These are phyloP conservation scores for Asarcornis scutulata DNA, from an alignment of 2,113 vertebrate genomes.

Conservation along the genomic window DNA sequence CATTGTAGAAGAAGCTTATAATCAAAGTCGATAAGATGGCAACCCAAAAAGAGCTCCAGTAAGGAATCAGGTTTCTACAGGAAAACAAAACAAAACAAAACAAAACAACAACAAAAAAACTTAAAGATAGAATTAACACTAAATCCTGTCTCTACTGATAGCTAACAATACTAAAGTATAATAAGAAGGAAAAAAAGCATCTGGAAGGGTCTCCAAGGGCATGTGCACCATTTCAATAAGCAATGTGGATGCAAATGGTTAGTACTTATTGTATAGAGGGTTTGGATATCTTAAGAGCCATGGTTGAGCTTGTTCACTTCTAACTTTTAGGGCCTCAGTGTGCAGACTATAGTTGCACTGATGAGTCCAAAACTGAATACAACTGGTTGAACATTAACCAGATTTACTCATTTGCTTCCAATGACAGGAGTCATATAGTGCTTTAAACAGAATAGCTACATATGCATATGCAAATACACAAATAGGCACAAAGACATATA, in stretches of 20 bases:
- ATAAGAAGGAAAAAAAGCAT: neutral
- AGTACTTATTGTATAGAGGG: fast-evolving
- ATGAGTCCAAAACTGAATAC: neutral
- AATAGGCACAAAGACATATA: fast-evolving
- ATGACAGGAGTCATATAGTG: neutral
- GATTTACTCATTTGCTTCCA: neutral
- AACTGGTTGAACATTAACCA: neutral
- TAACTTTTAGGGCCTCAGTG: neutral
- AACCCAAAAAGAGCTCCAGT: neutral
- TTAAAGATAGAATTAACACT: neutral
- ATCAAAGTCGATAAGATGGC: neutral
- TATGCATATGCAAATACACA: neutral
- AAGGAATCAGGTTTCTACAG: neutral
- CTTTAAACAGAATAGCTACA: neutral
- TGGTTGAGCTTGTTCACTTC: neutral
- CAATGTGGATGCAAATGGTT: neutral
- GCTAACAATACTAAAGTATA: neutral
- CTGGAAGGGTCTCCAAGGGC: neutral
- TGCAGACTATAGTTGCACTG: neutral
- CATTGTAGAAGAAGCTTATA: neutral
- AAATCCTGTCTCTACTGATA: neutral
- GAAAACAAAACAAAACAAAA: neutral
- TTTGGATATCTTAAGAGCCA: neutral
- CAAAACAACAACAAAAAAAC: neutral
- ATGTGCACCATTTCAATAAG: neutral